Evolutionary conservation across 2,888 invertebrate genomes (phyloP), one percentile per base, ranked within the genome.

Genomic region (Ditula angustiorana): DNA sequence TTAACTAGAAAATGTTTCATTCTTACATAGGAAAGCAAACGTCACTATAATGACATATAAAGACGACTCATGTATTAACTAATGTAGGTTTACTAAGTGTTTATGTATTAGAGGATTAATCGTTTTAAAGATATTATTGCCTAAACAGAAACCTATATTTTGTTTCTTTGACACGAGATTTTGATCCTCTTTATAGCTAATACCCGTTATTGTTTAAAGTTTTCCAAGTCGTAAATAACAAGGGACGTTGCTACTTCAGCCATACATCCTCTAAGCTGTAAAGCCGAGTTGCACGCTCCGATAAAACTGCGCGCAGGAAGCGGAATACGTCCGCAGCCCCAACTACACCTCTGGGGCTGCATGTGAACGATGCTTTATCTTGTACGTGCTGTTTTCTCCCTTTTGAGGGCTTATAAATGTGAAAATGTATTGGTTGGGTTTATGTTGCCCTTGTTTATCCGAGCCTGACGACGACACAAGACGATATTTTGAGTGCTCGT

Each of bases 341-440:
- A 26, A 57, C 62, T 13, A 61, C 47, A 50, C 57, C 57, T 57
- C 62, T 30, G 57, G 62, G 44, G 47, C n/a, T 30, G 30, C 49
- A 16, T 53, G 33, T 11, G 49, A 30, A 28, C 55, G 49, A 41
- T 62, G 47, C 56, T 50, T 49, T 57, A 62, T 41, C 33, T 57
- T 28, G 21, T 57, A 63, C 56, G 49, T 56, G 62, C 41, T 30
- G 23, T 49, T n/a, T 35, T n/a, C 55, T 10, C n/a, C 16, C 2
- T 53, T 7, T 11, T 5, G 30, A 19, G 11, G 30, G 19, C 30
- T 50, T 50, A 50, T 16, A 49, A 37, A 37, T 41, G 41, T 41
- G 19, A 2, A 19, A 19, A 41, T 41, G 11, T 41, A 19, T 37
- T 19, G 21, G 46, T 37, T 19, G 21, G 46, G n/a, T 24, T 46